Conservation (phyloP, 2,888 invertebrate genomes). For the Zootermopsis nevadensis region DNA sequence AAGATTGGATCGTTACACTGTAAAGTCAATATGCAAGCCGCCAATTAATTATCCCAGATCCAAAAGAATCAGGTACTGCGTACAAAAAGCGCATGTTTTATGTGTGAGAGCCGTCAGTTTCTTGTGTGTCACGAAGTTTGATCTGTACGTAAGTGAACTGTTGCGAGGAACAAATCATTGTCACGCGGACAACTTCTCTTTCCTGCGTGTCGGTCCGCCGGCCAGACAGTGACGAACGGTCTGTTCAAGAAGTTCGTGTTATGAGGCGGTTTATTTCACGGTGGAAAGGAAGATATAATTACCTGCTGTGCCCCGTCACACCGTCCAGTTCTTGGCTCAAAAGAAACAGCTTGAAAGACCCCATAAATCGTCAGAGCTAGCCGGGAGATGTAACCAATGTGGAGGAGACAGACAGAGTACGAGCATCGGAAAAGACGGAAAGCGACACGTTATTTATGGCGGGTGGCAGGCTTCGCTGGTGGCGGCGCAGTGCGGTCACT, state of each 20-base stretch:
- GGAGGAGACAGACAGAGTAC: neutral
- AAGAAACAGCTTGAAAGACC: slow-evolving; percentile 51
- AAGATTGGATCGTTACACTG: no score
- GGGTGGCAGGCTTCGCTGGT: slow-evolving; percentile 47
- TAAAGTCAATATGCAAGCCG: no score
- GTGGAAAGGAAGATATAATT: slow-evolving; percentile 58
- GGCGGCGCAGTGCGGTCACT: slow-evolving; percentile 50
- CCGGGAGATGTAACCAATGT: slow-evolving; percentile 18
- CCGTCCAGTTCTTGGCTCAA: slow-evolving; percentile 40
- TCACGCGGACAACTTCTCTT: neutral
- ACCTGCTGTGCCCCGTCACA: slow-evolving; percentile 56
- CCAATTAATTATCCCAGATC: no score
- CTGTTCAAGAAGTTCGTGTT: slow-evolving; percentile 54
- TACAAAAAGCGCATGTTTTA: neutral
- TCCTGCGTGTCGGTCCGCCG: slow-evolving; percentile 49
- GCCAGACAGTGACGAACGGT: slow-evolving; percentile 55
- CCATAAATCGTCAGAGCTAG: slow-evolving; percentile 48
- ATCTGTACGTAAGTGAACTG: no score
- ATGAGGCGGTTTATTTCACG: slow-evolving; percentile 57
- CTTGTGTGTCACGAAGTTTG: no score
- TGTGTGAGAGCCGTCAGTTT: slow-evolving; percentile 3
- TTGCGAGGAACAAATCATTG: slow-evolving; percentile 9
- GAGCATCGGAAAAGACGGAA: slow-evolving; percentile 13
- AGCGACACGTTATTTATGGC: slow-evolving; percentile 34
- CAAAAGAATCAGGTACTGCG: neutral